Evolutionary conservation across 92 coral and sea anemone genomes (phyloP).

Genomic region (Anthopleura xanthogrammica): DNA sequence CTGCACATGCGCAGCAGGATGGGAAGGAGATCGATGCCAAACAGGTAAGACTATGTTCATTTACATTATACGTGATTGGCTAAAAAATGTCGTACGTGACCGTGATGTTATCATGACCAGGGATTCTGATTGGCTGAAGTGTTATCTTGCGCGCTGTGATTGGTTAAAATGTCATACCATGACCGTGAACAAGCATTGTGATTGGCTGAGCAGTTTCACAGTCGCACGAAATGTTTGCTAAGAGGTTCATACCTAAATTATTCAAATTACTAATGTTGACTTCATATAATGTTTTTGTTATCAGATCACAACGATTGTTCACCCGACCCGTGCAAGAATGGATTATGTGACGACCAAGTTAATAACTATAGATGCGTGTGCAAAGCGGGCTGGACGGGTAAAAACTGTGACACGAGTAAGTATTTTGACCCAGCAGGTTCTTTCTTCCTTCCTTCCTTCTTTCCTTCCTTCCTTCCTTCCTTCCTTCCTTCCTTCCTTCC

Average conservation of each 20-base stretch:
- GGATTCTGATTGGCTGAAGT: too few relatives aligned
- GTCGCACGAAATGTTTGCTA: too few relatives aligned
- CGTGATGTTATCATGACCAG: too few relatives aligned
- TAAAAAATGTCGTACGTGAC: too few relatives aligned
- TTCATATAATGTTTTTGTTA: not conserved
- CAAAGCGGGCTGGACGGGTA: not conserved
- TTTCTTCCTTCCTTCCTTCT: not conserved
- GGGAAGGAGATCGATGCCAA: slow-evolving; percentile 12
- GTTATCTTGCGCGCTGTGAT: too few relatives aligned
- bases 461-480: too few relatives aligned
- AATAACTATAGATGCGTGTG: slow-evolving; percentile 14
- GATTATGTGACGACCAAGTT: slow-evolving; percentile 13
- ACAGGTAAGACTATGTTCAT: not conserved
- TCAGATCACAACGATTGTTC: slow-evolving; percentile 10
- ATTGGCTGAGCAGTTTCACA: too few relatives aligned
- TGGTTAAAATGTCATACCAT: too few relatives aligned
- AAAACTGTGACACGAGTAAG: slow-evolving; percentile 11
- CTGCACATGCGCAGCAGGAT: not conserved
- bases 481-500: too few relatives aligned
- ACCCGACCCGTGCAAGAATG: slow-evolving; percentile 2
- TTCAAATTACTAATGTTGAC: not conserved
- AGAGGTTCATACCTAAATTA: too few relatives aligned
- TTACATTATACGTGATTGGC: not conserved
- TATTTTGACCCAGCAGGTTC: not conserved
- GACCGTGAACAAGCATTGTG: too few relatives aligned